Evolutionary conservation across 2,888 invertebrate genomes (phyloP).

Genomic region (Digitonthophagus gazella): DNA sequence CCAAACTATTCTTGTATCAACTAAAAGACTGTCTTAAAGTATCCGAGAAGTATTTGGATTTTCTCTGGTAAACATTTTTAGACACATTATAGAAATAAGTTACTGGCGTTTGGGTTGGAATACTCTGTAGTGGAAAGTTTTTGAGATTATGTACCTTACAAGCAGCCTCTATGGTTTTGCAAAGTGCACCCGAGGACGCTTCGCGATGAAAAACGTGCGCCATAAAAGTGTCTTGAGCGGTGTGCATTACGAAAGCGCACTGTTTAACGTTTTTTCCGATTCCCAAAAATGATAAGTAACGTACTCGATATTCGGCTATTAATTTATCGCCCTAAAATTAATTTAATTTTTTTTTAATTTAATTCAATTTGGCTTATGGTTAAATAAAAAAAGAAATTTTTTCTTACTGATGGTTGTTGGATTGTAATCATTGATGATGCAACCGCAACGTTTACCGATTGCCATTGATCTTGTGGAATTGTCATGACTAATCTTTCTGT

Average conservation of each 20-base stretch:
- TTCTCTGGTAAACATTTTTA: too few relatives aligned
- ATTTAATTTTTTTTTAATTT: too few relatives aligned
- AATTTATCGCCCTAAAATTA: constrained; percentile 65
- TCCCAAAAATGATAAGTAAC: constrained; percentile 94
- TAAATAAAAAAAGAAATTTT: too few relatives aligned
- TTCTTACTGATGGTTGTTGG: constrained; percentile 78
- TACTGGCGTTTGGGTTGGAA: too few relatives aligned
- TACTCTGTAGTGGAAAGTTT: too few relatives aligned
- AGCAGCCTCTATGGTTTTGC: constrained; percentile 97
- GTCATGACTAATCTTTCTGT: constrained; percentile 76
- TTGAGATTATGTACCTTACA: too few relatives aligned
- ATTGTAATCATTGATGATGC: constrained; percentile 94
- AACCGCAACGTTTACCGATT: constrained; percentile 84
- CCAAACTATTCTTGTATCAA: too few relatives aligned
- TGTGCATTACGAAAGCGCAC: constrained; percentile 97
- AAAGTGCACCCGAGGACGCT: constrained; percentile 91
- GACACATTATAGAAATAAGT: too few relatives aligned
- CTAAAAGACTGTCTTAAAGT: too few relatives aligned
- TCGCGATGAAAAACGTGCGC: constrained; percentile 96
- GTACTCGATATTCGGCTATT: constrained; percentile 88
- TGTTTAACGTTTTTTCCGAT: constrained; percentile 93
- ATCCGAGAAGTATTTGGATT: too few relatives aligned
- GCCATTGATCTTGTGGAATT: constrained; percentile 76
- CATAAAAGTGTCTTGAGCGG: constrained; percentile 90
- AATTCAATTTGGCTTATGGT: too few relatives aligned